phyloP scores from a whole-genome alignment of 2,113 vertebrate species.

The Pristiophorus japonicus region DNA sequence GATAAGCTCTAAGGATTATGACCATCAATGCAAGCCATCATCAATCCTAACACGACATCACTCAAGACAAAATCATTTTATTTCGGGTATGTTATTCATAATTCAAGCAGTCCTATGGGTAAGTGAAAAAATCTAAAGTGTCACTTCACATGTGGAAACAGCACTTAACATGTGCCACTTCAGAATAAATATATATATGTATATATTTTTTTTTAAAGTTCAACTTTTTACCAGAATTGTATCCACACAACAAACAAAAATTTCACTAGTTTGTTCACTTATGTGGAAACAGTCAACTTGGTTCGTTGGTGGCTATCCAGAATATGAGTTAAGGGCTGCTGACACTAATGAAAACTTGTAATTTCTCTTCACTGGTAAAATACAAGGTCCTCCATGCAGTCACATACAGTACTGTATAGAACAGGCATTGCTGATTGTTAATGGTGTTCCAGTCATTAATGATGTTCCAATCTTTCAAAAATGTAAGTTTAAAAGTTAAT shows the following conservation, averaged over 20 bases:
- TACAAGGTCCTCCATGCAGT: neutral
- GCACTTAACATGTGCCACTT: neutral
- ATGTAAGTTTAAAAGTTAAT: neutral
- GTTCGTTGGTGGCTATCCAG: neutral
- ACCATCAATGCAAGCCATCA: neutral
- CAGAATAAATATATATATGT: neutral
- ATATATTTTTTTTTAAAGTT: no score
- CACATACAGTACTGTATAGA: neutral
- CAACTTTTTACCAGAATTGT: neutral
- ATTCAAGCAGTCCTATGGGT: neutral
- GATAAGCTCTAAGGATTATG: neutral
- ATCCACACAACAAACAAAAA: neutral
- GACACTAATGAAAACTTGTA: neutral
- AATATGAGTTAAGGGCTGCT: neutral
- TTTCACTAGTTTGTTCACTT: neutral
- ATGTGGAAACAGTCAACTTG: neutral
- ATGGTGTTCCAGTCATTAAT: no score
- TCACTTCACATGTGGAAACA: neutral
- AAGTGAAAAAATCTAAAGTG: neutral
- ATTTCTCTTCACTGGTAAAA: neutral
- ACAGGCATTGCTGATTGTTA: neutral
- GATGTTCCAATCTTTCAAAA: no score
- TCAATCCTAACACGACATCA: constrained; percentile 13
- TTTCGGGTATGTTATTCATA: neutral
- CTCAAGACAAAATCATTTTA: constrained; percentile 8